Evolutionary conservation across 2,113 vertebrate species (phyloP).

Genomic region (Pyxicephalus adspersus): DNA sequence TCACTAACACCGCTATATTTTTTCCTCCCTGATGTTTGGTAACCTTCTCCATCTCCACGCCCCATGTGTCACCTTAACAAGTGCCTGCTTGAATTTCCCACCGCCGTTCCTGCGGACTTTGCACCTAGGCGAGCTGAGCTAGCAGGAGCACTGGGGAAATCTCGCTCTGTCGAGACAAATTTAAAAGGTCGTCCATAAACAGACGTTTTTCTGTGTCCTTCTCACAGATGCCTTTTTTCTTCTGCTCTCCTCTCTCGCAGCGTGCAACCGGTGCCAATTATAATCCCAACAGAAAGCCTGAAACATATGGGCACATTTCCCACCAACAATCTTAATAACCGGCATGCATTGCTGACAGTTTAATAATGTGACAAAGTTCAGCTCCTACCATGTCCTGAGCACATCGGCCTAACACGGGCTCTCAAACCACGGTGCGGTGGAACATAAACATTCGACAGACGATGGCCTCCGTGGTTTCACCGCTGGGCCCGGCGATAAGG

Average conservation of each 20-base stretch:
- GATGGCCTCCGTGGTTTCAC: constrained; percentile 77
- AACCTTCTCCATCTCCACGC: neutral
- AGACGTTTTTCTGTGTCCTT: constrained; percentile 43
- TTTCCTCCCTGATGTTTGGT: neutral
- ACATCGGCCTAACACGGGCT: constrained; percentile 73
- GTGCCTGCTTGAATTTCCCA: constrained; percentile 12
- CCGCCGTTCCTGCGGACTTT: constrained; percentile 40
- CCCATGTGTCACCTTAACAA: constrained; percentile 29
- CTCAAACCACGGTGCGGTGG: constrained; percentile 67
- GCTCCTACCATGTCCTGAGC: constrained; percentile 75
- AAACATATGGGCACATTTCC: constrained; percentile 78
- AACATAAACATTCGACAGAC: constrained; percentile 74
- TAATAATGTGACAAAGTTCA: constrained; percentile 87
- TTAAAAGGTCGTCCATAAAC: constrained; percentile 43
- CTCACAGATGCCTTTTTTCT: constrained; percentile 42
- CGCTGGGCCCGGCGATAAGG: constrained; percentile 74
- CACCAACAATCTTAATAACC: constrained; percentile 81
- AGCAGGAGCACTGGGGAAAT: constrained; percentile 44
- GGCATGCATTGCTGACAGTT: constrained; percentile 78
- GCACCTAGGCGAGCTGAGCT: constrained; percentile 21
- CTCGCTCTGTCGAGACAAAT: constrained; percentile 37
- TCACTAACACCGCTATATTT: neutral
- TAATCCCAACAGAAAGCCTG: constrained; percentile 75
- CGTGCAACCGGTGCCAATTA: constrained; percentile 74
- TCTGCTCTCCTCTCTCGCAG: constrained; percentile 22